These are phyloP conservation scores for Trididemnum miniatum DNA, from an alignment of 23 tunicate genomes.

Conservation along the genomic window DNA sequence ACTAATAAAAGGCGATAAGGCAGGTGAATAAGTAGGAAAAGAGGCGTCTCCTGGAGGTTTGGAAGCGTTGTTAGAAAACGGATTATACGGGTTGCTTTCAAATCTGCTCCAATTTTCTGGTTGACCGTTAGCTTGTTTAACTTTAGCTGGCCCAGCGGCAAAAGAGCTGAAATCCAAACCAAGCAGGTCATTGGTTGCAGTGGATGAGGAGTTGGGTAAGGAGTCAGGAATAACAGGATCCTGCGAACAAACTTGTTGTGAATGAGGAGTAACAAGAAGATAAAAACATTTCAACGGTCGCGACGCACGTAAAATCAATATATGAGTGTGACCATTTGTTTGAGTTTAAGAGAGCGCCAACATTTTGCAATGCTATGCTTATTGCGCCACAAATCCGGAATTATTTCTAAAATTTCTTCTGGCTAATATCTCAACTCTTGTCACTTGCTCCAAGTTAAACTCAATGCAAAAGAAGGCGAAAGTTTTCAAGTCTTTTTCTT, in stretches of 20 bases:
- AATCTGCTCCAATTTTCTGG: neutral
- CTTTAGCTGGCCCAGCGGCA: neutral
- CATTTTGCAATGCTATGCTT: no score
- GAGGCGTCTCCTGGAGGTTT: neutral
- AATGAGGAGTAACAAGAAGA: no score
- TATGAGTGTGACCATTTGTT: no score
- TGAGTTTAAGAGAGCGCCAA: no score
- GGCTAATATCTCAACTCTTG: no score
- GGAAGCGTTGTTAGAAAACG: neutral
- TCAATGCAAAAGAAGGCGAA: no score
- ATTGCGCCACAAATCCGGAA: no score
- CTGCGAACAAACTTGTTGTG: constrained; percentile 1
- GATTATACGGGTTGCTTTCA: neutral
- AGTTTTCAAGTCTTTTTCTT: no score
- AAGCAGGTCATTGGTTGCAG: neutral
- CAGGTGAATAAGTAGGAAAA: neutral
- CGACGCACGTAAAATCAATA: no score
- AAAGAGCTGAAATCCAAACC: neutral
- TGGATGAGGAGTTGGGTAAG: neutral
- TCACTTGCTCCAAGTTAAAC: no score
- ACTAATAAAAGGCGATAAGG: neutral
- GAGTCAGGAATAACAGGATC: neutral
- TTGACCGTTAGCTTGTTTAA: neutral
- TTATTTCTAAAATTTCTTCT: no score
- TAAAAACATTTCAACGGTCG: no score